Percentiles rank a stretch among this genome's conserved stretches.
phyloP scores from a whole-genome alignment of 2,888 invertebrate species.

The Vannuccia rotundouncinata region DNA sequence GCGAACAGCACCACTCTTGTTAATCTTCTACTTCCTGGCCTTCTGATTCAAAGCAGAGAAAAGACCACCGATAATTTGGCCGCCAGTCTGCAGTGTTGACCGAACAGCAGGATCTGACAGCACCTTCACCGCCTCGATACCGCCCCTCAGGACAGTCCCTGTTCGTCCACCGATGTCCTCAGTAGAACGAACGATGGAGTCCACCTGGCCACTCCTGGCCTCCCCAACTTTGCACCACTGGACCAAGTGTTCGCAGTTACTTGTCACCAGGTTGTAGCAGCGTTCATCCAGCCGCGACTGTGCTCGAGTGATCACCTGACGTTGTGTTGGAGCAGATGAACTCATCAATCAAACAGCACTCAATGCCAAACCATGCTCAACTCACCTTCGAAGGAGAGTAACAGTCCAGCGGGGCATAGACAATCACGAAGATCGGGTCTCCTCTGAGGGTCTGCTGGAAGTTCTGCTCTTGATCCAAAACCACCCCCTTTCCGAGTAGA shows the following conservation, averaged over 20 bases:
- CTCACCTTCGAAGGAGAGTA: background rate
- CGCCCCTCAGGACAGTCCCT: background rate
- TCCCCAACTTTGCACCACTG: conserved; percentile 24
- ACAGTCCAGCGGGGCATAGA: conserved; percentile 28
- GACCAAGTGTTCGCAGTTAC: conserved; percentile 27
- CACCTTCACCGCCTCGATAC: background rate
- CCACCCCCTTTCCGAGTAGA: background rate
- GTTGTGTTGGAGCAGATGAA: too few relatives aligned
- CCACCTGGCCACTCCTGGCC: background rate
- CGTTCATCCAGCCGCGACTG: background rate
- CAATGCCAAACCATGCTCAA: background rate
- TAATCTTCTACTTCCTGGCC: too few relatives aligned
- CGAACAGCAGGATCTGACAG: background rate
- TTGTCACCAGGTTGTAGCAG: conserved; percentile 9
- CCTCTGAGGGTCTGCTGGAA: background rate
- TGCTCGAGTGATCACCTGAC: background rate
- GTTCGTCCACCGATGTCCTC: background rate
- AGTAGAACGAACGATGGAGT: background rate
- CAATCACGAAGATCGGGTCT: background rate
- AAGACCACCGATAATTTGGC: background rate
- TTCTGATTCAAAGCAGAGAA: too few relatives aligned
- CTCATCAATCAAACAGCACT: background rate
- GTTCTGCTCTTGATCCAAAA: background rate
- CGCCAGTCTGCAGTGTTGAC: background rate
- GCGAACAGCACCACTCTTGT: too few relatives aligned